Base-by-base conservation (phyloP, 2,797 vertebrate species). In the Lagorchestes hirsutus region DNA sequence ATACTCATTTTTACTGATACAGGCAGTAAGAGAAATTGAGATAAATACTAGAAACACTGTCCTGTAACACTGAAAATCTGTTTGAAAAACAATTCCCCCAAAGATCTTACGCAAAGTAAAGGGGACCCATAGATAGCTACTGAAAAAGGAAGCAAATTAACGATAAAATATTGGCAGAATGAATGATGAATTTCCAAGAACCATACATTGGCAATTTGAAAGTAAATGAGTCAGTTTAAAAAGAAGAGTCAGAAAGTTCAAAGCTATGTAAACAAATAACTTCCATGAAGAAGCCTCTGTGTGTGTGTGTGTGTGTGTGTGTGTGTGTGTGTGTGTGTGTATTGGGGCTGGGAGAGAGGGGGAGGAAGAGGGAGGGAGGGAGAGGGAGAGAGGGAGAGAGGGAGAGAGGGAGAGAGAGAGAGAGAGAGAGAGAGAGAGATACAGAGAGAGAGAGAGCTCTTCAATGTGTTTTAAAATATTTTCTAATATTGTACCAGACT, bases 1-100 rank as follows among this genome's bases (percentile, higher is more conserved):
- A 4, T 56, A 62, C 90, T 94, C 95, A 95, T 96, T 95, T 94
- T 55, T 90, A 96, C 96, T 97, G 55, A 28, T 95, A 67, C 96
- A 90, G 54, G 40, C 93, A 95, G 91, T 91, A 91, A 93, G 52
- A 96, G 94, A 90, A 95, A 95, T 90, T 74, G 90, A 93, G 96
- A 96, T 34, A 93, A 82, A 24, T 82, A 82, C 16, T 46, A 40
- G 22, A 46, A 82, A n/a, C 95, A 52, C 58, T 46, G 22, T 91
- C 90, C 91, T 40, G 82, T 90, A 93, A 90, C 22, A 54, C 14
- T 74, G 91, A 31, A 92, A 91, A 55, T 97, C 74, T 94, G 40
- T 90, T 57, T 52, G 62, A 94, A 82, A 93, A 31, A 90, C 94
- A 28, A 92, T 94, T 59, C 54, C 56, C 92, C 56, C 92, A 13